Conservation (phyloP, 2,113 vertebrate species). For the Meleagris gallopavo region DNA sequence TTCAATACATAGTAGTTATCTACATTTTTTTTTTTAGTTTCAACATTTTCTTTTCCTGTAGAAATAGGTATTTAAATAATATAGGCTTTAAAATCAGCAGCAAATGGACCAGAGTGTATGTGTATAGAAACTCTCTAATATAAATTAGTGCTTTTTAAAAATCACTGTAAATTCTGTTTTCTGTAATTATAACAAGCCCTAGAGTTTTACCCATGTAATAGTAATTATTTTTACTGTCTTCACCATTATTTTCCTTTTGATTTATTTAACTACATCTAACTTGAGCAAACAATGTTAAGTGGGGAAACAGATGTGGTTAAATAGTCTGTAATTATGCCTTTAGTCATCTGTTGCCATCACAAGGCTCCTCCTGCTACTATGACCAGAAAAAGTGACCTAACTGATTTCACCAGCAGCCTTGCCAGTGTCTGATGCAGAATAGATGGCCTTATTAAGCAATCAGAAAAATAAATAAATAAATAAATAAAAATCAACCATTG, state of each 20-base stretch:
- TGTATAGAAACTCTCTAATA: slow-evolving; percentile 77
- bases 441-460: slow-evolving; percentile 86
- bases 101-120: slow-evolving; percentile 56
- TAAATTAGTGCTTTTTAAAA: slow-evolving; percentile 82
- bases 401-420: slow-evolving; percentile 82
- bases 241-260: slow-evolving; percentile 81
- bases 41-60: background rate
- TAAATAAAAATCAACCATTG: slow-evolving; percentile 76
- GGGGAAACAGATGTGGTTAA: slow-evolving; percentile 82
- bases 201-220: slow-evolving; percentile 77
- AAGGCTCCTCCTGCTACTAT: slow-evolving; percentile 80
- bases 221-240: slow-evolving; percentile 81
- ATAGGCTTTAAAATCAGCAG: slow-evolving; percentile 47
- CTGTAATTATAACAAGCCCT: slow-evolving; percentile 82
- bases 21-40: background rate
- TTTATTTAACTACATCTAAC: slow-evolving; percentile 84
- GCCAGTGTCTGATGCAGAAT: slow-evolving; percentile 80
- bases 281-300: slow-evolving; percentile 86
- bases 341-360: slow-evolving; percentile 82
- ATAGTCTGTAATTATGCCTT: slow-evolving; percentile 84
- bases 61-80: slow-evolving; percentile 71
- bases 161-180: slow-evolving; percentile 78
- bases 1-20: background rate
- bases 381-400: slow-evolving; percentile 85
- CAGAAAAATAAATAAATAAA: slow-evolving; percentile 76